phyloP scores from a whole-genome alignment of 1,140 invertebrate species.

The Cataglyphis hispanica region DNA sequence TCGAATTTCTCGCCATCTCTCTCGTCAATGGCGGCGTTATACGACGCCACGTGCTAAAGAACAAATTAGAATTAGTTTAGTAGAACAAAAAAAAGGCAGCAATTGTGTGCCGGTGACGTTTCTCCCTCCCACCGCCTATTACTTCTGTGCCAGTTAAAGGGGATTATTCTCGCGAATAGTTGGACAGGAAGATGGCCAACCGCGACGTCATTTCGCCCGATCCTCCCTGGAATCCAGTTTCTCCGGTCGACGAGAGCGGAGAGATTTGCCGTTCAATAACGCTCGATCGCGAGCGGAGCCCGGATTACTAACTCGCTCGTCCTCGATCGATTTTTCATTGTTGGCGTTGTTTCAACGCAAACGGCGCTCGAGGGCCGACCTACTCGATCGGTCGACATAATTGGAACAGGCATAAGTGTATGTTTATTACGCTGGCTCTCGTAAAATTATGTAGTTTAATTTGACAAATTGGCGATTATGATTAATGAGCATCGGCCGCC shows the following conservation, averaged over 20 bases:
- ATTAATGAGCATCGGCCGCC: slow-evolving; percentile 63
- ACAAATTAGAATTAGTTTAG: slow-evolving; percentile 74
- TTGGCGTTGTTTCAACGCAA: slow-evolving; percentile 14
- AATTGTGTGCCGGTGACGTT: slow-evolving; percentile 6
- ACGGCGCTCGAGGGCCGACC: slow-evolving; percentile 7
- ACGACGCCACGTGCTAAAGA: slow-evolving; percentile 63
- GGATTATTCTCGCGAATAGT: slow-evolving; percentile 52
- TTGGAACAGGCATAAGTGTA: slow-evolving; percentile 61
- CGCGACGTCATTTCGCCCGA: slow-evolving; percentile 38
- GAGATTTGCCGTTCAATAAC: slow-evolving; percentile 37
- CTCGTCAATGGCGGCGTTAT: slow-evolving; percentile 70
- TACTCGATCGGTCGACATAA: slow-evolving; percentile 50
- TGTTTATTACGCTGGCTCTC: slow-evolving; percentile 60
- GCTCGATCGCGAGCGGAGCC: slow-evolving; percentile 29
- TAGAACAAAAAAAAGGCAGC: slow-evolving; percentile 23
- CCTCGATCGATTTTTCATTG: slow-evolving; percentile 53
- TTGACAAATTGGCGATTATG: slow-evolving; percentile 69
- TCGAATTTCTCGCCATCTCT: slow-evolving; percentile 65
- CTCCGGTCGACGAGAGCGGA: slow-evolving; percentile 18
- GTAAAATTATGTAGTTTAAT: slow-evolving; percentile 66
- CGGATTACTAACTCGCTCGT: slow-evolving; percentile 11
- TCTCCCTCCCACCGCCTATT: slow-evolving; percentile 16
- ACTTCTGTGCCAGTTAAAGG: slow-evolving; percentile 51
- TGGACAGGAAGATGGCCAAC: slow-evolving; percentile 40
- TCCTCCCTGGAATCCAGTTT: slow-evolving; percentile 8